Evolutionary conservation across 2,113 vertebrate genomes (phyloP).

Genomic region (Acinonyx jubatus): DNA sequence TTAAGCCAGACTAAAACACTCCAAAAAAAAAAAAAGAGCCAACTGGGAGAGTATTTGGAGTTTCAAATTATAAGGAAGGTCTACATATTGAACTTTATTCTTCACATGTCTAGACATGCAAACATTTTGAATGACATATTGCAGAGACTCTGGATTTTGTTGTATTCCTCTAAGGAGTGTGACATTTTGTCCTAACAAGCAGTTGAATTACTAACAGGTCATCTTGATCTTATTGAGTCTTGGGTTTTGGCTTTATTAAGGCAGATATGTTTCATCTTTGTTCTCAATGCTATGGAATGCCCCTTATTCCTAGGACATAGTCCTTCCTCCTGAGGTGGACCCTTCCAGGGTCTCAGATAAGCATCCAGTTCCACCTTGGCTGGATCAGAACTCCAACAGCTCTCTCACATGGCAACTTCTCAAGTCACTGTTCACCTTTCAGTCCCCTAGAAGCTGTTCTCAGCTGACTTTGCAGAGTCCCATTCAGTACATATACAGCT

Average conservation of each 20-base stretch:
- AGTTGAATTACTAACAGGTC: neutral
- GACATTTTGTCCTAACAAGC: neutral
- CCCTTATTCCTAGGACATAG: neutral
- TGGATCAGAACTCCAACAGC: neutral
- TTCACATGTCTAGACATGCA: neutral
- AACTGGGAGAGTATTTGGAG: neutral
- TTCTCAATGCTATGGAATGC: neutral
- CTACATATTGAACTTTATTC: neutral
- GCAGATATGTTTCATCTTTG: neutral
- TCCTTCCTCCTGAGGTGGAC: neutral
- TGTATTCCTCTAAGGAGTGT: neutral
- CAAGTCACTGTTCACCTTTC: neutral
- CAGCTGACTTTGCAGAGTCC: neutral
- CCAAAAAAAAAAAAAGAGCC: neutral
- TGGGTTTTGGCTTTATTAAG: neutral
- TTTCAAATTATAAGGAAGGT: conserved; percentile 6
- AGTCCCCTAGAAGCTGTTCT: neutral
- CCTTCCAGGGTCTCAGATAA: neutral
- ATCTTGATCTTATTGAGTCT: neutral
- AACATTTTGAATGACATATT: neutral
- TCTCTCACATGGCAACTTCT: neutral
- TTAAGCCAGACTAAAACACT: neutral
- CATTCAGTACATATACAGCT: neutral
- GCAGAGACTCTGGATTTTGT: neutral
- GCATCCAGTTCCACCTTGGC: neutral